These are phyloP conservation scores for Scatophagus argus DNA, from an alignment of 2,113 vertebrate species.

Conservation along the genomic window DNA sequence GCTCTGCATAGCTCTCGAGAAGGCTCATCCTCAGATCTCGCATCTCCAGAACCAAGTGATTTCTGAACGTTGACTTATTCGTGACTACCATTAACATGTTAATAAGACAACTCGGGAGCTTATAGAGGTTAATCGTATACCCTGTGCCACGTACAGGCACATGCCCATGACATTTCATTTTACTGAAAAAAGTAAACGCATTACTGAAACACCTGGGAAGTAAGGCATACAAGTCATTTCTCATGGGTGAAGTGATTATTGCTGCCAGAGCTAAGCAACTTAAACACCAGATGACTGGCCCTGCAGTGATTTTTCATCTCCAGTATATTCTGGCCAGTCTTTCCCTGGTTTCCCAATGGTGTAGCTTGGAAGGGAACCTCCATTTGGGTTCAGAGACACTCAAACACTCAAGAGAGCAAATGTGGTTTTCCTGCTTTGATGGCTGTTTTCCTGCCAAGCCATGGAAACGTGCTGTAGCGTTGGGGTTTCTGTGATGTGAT, in stretches of 20 bases:
- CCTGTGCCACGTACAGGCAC: not conserved
- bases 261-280: conserved; percentile 32
- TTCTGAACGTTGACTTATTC: not conserved
- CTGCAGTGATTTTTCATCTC: conserved; percentile 7
- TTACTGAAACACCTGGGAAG: not conserved
- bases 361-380: conserved; percentile 49
- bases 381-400: conserved; percentile 45
- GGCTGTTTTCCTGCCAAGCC: conserved; percentile 74
- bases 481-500: conserved; percentile 54
- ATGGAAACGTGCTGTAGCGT: conserved; percentile 60
- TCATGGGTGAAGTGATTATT: conserved; percentile 3
- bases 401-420: conserved; percentile 52
- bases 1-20: not conserved
- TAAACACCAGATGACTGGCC: conserved; percentile 24
- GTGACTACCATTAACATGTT: not conserved
- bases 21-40: not conserved
- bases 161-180: not conserved
- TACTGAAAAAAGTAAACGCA: not conserved
- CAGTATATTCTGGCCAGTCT: conserved; percentile 11
- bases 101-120: not conserved
- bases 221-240: not conserved
- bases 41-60: not conserved
- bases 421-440: conserved; percentile 78
- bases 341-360: conserved; percentile 30
- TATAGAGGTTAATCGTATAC: not conserved